These are phyloP conservation scores for Psephotus haematonotus DNA, from an alignment of 2,113 vertebrate genomes.

Conservation along the genomic window DNA sequence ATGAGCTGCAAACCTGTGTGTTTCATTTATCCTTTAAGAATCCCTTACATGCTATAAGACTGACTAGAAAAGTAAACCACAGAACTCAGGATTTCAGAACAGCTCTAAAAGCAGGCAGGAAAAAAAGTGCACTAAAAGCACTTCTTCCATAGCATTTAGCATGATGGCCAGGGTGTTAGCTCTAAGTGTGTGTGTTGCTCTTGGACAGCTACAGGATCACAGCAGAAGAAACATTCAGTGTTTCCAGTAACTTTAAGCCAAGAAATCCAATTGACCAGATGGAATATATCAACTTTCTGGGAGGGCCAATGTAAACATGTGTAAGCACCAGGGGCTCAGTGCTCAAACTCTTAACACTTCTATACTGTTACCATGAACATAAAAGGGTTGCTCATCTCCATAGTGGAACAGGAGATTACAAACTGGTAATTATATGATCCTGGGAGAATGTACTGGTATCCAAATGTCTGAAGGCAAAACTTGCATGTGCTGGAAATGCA, in stretches of 20 bases:
- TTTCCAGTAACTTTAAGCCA: conserved; percentile 58
- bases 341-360: conserved; percentile 49
- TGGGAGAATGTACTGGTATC: background rate
- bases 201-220: conserved; percentile 34
- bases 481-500: background rate
- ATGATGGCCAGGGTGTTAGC: background rate
- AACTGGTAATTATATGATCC: conserved; percentile 4
- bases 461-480: background rate
- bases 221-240: conserved; percentile 45
- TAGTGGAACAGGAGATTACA: conserved; percentile 3
- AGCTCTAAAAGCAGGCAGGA: background rate
- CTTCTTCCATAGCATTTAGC: background rate
- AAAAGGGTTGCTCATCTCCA: conserved; percentile 5
- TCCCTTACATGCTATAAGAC: background rate
- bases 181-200: background rate
- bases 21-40: background rate
- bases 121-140: background rate
- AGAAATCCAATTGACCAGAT: conserved; percentile 49
- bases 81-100: background rate
- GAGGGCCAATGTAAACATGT: conserved; percentile 56
- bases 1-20: background rate
- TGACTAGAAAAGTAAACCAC: background rate
- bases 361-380: conserved; percentile 8
- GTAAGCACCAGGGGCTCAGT: background rate
- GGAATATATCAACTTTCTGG: conserved; percentile 54